Percentiles rank a stretch among this genome's conserved stretches.
Evolutionary conservation across 2,113 vertebrate species (phyloP).

Genomic region (Scophthalmus maximus): DNA sequence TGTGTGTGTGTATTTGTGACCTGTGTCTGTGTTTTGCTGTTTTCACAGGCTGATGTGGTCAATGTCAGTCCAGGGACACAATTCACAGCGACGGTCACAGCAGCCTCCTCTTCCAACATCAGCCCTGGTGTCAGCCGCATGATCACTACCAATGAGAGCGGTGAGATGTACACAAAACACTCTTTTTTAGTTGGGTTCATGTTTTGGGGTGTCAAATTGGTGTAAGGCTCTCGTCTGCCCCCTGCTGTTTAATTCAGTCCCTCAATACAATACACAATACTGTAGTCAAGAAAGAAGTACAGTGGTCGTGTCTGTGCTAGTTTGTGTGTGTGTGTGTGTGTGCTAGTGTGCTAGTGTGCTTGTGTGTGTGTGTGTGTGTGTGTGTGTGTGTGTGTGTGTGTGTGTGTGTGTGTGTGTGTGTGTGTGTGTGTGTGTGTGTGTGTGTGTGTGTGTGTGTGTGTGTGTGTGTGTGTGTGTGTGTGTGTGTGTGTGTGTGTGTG

Average conservation of each 20-base stretch:
- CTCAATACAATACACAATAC: background rate
- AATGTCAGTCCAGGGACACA: constrained; percentile 83
- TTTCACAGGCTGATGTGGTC: constrained; percentile 85
- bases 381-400: constrained; percentile 12
- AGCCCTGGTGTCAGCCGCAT: constrained; percentile 90
- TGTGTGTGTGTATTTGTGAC: background rate
- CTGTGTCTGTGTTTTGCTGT: constrained; percentile 26
- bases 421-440: constrained; percentile 9
- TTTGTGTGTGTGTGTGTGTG: constrained; percentile 13
- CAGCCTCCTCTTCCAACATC: constrained; percentile 87
- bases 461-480: constrained; percentile 12
- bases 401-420: constrained; percentile 12
- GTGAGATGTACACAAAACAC: constrained; percentile 80
- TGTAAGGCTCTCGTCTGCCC: constrained; percentile 23
- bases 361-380: constrained; percentile 11
- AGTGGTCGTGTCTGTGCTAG: constrained; percentile 9
- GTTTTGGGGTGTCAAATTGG: constrained; percentile 4
- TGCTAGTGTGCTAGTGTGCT: too few species aligned
- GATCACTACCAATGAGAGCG: constrained; percentile 85
- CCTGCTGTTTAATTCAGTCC: constrained; percentile 39
- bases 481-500: constrained; percentile 11
- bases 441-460: constrained; percentile 19
- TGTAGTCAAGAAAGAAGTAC: background rate
- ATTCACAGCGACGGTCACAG: constrained; percentile 85
- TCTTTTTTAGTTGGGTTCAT: background rate